Percentiles rank a stretch among this genome's conserved stretches.
Conservation (phyloP, 2,797 vertebrate species). For the Rhynchotus rufescens region DNA sequence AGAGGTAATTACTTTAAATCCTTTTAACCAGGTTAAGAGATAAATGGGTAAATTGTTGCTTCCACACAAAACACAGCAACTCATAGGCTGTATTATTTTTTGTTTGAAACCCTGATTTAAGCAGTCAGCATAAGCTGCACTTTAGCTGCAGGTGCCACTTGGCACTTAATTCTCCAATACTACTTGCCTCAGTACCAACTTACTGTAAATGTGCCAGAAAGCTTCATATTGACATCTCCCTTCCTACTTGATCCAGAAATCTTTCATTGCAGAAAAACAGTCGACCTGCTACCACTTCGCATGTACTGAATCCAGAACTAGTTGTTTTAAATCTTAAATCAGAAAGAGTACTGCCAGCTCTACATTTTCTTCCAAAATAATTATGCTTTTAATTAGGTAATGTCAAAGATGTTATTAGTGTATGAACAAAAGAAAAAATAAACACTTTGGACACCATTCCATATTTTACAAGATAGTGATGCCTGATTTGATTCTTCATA, state of each 20-base stretch:
- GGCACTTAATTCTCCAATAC: neutral
- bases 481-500: neutral
- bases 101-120: neutral
- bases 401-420: neutral
- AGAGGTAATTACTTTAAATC: neutral
- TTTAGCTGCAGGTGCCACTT: conserved; percentile 10
- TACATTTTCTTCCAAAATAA: neutral
- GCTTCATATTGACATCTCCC: neutral
- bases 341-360: neutral
- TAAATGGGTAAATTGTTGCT: neutral
- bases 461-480: neutral
- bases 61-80: neutral
- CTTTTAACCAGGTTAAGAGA: neutral
- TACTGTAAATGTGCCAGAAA: neutral
- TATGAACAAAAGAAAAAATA: neutral
- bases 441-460: neutral
- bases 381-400: neutral
- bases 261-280: neutral
- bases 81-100: neutral
- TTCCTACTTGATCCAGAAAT: conserved; percentile 6
- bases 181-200: neutral
- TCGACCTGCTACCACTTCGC: neutral
- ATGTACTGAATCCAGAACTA: neutral
- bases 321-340: neutral
- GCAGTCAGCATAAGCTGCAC: neutral